These are phyloP conservation scores for Sarcophaga carnaria DNA, from an alignment of 2,888 invertebrate genomes.

Conservation along the genomic window DNA sequence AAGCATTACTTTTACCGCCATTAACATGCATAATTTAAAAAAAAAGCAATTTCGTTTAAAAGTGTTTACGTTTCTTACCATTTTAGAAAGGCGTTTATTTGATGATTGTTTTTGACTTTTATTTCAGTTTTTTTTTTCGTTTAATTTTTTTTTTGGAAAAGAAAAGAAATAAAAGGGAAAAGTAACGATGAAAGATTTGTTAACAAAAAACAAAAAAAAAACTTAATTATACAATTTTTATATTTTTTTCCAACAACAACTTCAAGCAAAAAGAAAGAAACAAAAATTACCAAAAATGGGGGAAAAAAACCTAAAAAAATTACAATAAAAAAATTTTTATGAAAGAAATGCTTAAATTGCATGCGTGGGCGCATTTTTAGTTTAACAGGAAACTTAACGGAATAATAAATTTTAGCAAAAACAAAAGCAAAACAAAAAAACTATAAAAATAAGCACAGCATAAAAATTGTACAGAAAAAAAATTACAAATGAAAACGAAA, in stretches of 20 bases:
- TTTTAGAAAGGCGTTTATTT: slow-evolving; percentile 42
- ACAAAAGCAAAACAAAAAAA: slow-evolving; percentile 3
- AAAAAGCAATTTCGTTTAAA: background rate
- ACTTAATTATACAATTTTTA: slow-evolving; percentile 40
- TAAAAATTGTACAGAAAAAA: background rate
- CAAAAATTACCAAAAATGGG: slow-evolving; percentile 7
- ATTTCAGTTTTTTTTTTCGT: background rate
- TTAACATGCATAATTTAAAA: no score
- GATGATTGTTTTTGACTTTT: slow-evolving; percentile 5
- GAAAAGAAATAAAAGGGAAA: slow-evolving; percentile 21
- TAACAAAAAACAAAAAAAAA: slow-evolving; percentile 3
- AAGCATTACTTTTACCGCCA: no score
- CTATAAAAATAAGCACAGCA: background rate
- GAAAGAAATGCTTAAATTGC: slow-evolving; percentile 58
- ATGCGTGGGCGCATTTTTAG: slow-evolving; percentile 69
- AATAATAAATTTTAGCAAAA: slow-evolving; percentile 51
- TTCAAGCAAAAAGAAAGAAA: slow-evolving; percentile 1
- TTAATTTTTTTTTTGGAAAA: background rate
- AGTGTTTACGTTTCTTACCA: background rate
- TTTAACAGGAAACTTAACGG: slow-evolving; percentile 68
- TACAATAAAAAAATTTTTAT: background rate
- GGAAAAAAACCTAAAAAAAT: background rate
- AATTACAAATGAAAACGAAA: slow-evolving; percentile 58
- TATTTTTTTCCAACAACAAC: slow-evolving; percentile 24
- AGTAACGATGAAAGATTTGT: slow-evolving; percentile 37